Percentiles rank a stretch among this genome's conserved stretches.
phyloP scores from a whole-genome alignment of 2,888 invertebrate genomes.

The Onthophagus sagittarius region DNA sequence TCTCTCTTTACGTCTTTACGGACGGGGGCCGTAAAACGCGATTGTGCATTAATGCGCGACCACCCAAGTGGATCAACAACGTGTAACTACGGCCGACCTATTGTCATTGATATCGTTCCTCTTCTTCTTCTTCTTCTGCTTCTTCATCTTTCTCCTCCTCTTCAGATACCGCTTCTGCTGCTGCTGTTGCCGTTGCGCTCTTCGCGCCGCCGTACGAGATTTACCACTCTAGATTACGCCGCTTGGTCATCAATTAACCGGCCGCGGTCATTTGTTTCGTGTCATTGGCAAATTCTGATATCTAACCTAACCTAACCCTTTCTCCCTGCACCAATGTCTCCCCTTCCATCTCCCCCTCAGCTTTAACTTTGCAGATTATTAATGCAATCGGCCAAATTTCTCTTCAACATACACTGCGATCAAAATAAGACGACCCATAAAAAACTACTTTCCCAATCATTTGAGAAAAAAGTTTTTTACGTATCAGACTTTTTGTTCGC shows the following conservation, averaged over 20 bases:
- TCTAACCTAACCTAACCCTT: slow-evolving; percentile 28
- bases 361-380: slow-evolving; percentile 27
- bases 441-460: no score
- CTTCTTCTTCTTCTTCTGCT: neutral
- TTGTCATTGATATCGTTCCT: slow-evolving; percentile 9
- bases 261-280: slow-evolving; percentile 44
- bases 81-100: slow-evolving; percentile 4
- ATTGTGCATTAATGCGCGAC: neutral
- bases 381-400: slow-evolving; percentile 18
- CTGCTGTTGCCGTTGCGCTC: neutral
- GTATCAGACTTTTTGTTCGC: no score
- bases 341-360: no score
- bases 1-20: neutral
- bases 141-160: neutral
- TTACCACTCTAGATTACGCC: slow-evolving; percentile 46
- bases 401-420: neutral
- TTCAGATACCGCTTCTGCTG: neutral
- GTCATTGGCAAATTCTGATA: slow-evolving; percentile 44
- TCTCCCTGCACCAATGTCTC: no score
- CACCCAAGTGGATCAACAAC: slow-evolving; percentile 10
- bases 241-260: slow-evolving; percentile 46
- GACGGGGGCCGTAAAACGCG: neutral
- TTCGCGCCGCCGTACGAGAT: slow-evolving; percentile 32
- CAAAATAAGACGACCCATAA: no score
- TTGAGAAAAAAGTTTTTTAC: no score